A percentile compares a stretch with the other conserved stretches of the same genome.
These are phyloP conservation scores for Calliopum simillimum DNA, from an alignment of 2,888 invertebrate genomes.

Conservation along the genomic window DNA sequence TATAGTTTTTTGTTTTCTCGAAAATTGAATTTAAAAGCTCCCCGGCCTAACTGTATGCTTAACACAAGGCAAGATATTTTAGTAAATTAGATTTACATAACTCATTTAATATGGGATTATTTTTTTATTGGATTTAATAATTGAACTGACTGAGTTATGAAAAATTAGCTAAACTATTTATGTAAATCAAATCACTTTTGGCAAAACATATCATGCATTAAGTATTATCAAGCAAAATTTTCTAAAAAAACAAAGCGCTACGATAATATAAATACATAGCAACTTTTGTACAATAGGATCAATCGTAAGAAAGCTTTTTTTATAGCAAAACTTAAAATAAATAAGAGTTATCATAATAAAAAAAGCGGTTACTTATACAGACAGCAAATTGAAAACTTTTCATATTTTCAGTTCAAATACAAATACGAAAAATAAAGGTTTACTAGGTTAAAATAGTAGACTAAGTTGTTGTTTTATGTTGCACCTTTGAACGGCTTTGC, in stretches of 20 bases:
- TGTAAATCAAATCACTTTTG: background rate
- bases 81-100: too few species aligned
- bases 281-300: background rate
- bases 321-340: background rate
- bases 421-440: background rate
- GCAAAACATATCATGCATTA: slow-evolving; percentile 7
- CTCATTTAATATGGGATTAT: too few species aligned
- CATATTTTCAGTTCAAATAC: slow-evolving; percentile 20
- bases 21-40: slow-evolving; percentile 43
- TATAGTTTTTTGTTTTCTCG: slow-evolving; percentile 23
- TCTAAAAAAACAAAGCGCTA: slow-evolving; percentile 19
- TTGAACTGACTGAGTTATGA: too few species aligned
- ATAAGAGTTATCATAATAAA: background rate
- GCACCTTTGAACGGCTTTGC: slow-evolving; percentile 87
- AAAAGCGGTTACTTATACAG: background rate
- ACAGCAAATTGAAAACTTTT: background rate
- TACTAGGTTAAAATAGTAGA: background rate
- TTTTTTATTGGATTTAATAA: too few species aligned
- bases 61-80: slow-evolving; percentile 28
- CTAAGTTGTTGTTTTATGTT: slow-evolving; percentile 10
- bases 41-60: slow-evolving; percentile 53
- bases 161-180: too few species aligned
- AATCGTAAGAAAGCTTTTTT: background rate
- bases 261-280: too few species aligned
- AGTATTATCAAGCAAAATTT: background rate